Evolutionary conservation across 2,113 vertebrate species (phyloP), one percentile per base, ranked within the genome.

Genomic region (Tauraco erythrolophus): DNA sequence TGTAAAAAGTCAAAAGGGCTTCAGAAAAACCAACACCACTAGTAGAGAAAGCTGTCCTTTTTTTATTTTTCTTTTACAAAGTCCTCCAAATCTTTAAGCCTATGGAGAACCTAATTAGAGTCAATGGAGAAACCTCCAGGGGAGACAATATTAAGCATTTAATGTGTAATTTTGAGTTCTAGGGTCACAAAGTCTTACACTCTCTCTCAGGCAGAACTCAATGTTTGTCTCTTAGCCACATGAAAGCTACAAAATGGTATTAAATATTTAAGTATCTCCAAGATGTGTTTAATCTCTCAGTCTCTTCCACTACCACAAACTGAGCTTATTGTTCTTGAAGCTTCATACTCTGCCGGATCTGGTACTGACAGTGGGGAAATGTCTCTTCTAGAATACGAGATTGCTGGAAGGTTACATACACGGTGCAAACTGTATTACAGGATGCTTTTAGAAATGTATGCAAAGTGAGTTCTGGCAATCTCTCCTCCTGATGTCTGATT

Each of bases 91-190:
- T 84, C 83, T 91, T 85, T 64, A 81, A 97, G 93, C 92, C 90
- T 84, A 70, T 9, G 33, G 92, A 98, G 88, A 98, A 94, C 84
- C 96, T 98, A 97, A 97, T 97, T 97, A 98, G 89, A 98, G 93
- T 94, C 94, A 95, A 94, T 61, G 94, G 75, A 94, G 96, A 98
- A 98, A 91, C 81, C 97, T 96, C 97, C 75, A 79, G 95, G 84
- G 96, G 53, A 31, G 57, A 54, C 87, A 97, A 92, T 91, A 94
- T 89, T 94, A 97, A 94, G 91, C 87, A 97, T 96, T 98, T 97
- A 95, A 96, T 76, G 95, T 95, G 94, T 90, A 88, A 96, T 96
- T 97, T 97, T 96, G 96, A 97, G 84, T 97, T 97, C 92, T 64
- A 90, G 77, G 97, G 97, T 98, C 98, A 98, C 58, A 72, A 79